Conservation (phyloP, 2,888 invertebrate species). For the Drosophila phalerata region DNA sequence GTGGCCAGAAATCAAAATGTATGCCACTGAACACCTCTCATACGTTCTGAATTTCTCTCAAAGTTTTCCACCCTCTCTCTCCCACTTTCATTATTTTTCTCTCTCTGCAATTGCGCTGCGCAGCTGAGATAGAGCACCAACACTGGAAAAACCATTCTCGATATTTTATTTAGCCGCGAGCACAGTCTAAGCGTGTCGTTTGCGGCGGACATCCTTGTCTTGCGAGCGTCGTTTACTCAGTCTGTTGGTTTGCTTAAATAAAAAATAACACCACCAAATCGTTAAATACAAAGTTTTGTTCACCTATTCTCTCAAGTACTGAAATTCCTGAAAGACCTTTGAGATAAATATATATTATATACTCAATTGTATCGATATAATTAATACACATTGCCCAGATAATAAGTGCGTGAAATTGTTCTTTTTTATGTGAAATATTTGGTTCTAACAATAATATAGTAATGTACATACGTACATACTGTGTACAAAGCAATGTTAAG, state of each 20-base stretch:
- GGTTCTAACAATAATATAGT: neutral
- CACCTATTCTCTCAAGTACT: neutral
- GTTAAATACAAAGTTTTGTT: neutral
- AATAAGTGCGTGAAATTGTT: neutral
- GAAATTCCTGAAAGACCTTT: neutral
- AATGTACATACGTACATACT: too few relatives aligned
- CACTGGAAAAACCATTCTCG: conserved; percentile 66
- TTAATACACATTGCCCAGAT: neutral
- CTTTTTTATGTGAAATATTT: neutral
- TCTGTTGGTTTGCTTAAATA: neutral
- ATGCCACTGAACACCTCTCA: too few relatives aligned
- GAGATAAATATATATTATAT: neutral
- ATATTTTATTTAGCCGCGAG: conserved; percentile 52
- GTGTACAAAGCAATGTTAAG: too few relatives aligned
- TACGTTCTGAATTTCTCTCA: neutral
- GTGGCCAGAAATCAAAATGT: too few relatives aligned
- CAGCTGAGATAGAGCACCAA: conserved; percentile 17
- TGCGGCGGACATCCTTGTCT: conserved; percentile 68
- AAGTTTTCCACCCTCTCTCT: neutral
- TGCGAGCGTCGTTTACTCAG: conserved; percentile 43
- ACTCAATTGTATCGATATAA: neutral
- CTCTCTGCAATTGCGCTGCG: conserved; percentile 22
- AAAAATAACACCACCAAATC: neutral
- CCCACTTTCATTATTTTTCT: too few relatives aligned
- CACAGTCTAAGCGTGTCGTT: conserved; percentile 58